Conservation (phyloP, 1,140 invertebrate genomes). For the Lanistes nyassanus region DNA sequence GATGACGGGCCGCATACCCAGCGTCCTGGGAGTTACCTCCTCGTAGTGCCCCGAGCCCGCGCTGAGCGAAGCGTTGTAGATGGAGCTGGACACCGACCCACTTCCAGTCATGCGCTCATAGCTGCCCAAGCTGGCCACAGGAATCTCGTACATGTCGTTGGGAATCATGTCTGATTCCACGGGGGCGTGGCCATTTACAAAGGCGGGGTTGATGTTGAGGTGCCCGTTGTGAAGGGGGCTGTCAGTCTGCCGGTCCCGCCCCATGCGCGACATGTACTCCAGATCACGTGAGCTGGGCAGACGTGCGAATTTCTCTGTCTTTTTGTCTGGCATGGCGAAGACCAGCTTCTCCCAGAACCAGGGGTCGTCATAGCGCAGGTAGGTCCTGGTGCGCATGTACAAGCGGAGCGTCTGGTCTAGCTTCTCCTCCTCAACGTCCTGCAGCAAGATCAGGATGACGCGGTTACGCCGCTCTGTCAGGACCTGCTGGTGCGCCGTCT, state of each 20-base stretch:
- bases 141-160: slow-evolving; percentile 39
- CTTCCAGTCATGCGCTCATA: slow-evolving; percentile 26
- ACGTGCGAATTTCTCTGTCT: slow-evolving; percentile 21
- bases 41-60: slow-evolving; percentile 36
- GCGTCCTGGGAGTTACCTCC: slow-evolving; percentile 32
- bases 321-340: slow-evolving; percentile 80
- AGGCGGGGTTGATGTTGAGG: not conserved
- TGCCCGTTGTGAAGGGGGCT: slow-evolving; percentile 1
- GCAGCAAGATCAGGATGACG: slow-evolving; percentile 45
- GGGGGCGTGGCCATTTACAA: slow-evolving; percentile 1
- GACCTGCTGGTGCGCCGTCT: slow-evolving; percentile 48
- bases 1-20: slow-evolving; percentile 8
- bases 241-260: not conserved
- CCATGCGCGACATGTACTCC: slow-evolving; percentile 24
- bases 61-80: slow-evolving; percentile 28
- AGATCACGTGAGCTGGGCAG: slow-evolving; percentile 29
- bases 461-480: slow-evolving; percentile 39
- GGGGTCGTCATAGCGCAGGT: slow-evolving; percentile 74
- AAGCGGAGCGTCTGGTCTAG: slow-evolving; percentile 42
- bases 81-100: slow-evolving; percentile 19
- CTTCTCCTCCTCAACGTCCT: slow-evolving; percentile 40
- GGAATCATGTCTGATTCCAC: slow-evolving; percentile 7
- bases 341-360: slow-evolving; percentile 94
- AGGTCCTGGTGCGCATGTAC: slow-evolving; percentile 72
- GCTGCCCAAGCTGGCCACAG: slow-evolving; percentile 23